Conservation (phyloP, 2,113 vertebrate genomes). For the Coptodon bakossiorum region DNA sequence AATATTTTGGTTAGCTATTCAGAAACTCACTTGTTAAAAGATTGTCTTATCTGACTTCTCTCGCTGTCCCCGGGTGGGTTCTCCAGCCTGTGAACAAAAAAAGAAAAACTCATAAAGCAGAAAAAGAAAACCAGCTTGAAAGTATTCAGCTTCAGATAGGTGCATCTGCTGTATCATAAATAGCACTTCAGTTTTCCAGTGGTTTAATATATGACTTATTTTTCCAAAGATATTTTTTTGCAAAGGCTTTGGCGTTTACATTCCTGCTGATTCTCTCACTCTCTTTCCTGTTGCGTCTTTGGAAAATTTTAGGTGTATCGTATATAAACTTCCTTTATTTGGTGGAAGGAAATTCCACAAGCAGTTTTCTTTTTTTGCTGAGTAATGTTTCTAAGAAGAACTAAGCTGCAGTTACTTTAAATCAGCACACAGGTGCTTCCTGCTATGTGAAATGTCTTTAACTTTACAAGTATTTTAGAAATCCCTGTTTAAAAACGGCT, state of each 20-base stretch:
- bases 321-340: background rate
- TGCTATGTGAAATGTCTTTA: background rate
- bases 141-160: background rate
- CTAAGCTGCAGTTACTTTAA: background rate
- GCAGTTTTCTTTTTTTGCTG: background rate
- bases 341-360: background rate
- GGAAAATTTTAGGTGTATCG: background rate
- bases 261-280: background rate
- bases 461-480: background rate
- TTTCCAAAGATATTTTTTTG: background rate
- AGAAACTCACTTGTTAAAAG: conserved; percentile 70
- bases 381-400: background rate
- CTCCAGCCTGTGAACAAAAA: conserved; percentile 52
- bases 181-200: background rate
- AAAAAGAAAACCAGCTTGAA: background rate
- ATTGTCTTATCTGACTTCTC: conserved; percentile 55
- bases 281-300: background rate
- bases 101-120: background rate
- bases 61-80: conserved; percentile 61
- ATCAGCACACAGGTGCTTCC: background rate
- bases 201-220: background rate
- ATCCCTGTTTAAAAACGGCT: background rate
- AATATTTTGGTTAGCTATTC: background rate
- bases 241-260: background rate
- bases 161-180: background rate